Evolutionary conservation across 2,113 vertebrate species (phyloP).

Genomic region (Dunckerocampus dactyliophorus): DNA sequence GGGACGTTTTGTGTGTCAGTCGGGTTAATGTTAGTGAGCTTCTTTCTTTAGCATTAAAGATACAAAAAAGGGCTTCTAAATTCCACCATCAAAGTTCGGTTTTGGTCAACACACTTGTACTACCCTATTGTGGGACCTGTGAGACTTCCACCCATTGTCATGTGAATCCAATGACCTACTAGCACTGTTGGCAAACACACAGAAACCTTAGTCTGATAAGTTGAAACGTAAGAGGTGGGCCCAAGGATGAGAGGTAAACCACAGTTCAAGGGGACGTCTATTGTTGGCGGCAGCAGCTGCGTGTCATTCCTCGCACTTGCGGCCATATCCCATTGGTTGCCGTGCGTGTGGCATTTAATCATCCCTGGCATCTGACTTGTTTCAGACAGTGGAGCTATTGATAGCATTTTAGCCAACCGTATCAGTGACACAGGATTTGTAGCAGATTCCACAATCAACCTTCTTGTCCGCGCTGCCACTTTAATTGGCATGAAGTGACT

Average conservation of each 20-base stretch:
- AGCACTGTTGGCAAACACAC: not conserved
- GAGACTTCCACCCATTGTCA: slow-evolving; percentile 21
- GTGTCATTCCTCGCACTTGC: slow-evolving; percentile 22
- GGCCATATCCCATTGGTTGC: slow-evolving; percentile 20
- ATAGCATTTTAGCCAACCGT: slow-evolving; percentile 37
- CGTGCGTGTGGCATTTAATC: slow-evolving; percentile 32
- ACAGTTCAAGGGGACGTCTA: slow-evolving; percentile 29
- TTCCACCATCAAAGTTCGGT: too few relatives aligned
- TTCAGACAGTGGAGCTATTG: slow-evolving; percentile 53
- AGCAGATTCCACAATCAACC: slow-evolving; percentile 45
- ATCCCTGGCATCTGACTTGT: slow-evolving; percentile 15
- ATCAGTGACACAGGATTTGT: slow-evolving; percentile 48
- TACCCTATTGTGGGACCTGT: too few relatives aligned
- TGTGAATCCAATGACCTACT: slow-evolving; percentile 7
- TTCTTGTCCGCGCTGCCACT: slow-evolving; percentile 48
- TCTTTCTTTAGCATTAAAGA: too few relatives aligned
- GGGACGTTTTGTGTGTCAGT: too few relatives aligned
- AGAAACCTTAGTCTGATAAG: slow-evolving; percentile 19
- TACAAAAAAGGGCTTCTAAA: too few relatives aligned
- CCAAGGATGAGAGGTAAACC: slow-evolving; percentile 29
- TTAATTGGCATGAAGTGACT: slow-evolving; percentile 31
- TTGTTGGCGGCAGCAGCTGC: slow-evolving; percentile 24
- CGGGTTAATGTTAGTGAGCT: too few relatives aligned
- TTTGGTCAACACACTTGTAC: too few relatives aligned
- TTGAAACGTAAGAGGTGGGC: slow-evolving; percentile 47